phyloP scores from a whole-genome alignment of 1,140 invertebrate species.

The Bicyclus anynana region DNA sequence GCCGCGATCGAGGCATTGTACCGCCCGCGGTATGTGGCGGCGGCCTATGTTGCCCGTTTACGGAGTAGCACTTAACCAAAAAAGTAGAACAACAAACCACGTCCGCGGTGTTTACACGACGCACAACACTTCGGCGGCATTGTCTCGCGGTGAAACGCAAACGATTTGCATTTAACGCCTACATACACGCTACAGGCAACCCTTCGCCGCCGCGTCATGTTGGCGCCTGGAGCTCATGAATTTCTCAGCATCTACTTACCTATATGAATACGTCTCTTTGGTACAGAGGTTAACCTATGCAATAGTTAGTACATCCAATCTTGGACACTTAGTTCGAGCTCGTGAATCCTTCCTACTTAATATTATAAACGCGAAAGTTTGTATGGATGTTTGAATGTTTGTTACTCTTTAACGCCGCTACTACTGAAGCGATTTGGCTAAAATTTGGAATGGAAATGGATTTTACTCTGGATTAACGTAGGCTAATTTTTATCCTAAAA shows the following conservation, averaged over 20 bases:
- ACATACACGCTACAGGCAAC: constrained; percentile 38
- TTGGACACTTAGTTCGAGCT: too few species aligned
- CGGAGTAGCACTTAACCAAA: constrained; percentile 67
- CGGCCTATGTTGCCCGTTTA: constrained; percentile 66
- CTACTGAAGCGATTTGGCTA: too few species aligned
- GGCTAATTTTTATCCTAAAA: too few species aligned
- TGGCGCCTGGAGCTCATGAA: constrained; percentile 39
- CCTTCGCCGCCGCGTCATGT: constrained; percentile 24
- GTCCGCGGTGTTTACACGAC: constrained; percentile 66
- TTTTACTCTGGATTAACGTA: too few species aligned
- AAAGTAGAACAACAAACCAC: constrained; percentile 71
- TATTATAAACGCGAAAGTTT: too few species aligned
- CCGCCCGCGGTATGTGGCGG: constrained; percentile 58
- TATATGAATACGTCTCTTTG: background rate
- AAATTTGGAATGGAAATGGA: too few species aligned
- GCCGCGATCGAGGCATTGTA: constrained; percentile 60
- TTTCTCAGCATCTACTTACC: constrained; percentile 41
- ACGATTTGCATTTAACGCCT: constrained; percentile 71
- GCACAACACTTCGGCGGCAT: constrained; percentile 63
- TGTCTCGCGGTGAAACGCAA: constrained; percentile 66
- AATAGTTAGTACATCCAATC: too few species aligned
- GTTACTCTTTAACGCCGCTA: too few species aligned
- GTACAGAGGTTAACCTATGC: too few species aligned
- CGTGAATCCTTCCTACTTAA: too few species aligned
- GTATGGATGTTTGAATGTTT: too few species aligned